Conservation (phyloP, 2,113 vertebrate genomes). For the Muscicapa adusta region DNA sequence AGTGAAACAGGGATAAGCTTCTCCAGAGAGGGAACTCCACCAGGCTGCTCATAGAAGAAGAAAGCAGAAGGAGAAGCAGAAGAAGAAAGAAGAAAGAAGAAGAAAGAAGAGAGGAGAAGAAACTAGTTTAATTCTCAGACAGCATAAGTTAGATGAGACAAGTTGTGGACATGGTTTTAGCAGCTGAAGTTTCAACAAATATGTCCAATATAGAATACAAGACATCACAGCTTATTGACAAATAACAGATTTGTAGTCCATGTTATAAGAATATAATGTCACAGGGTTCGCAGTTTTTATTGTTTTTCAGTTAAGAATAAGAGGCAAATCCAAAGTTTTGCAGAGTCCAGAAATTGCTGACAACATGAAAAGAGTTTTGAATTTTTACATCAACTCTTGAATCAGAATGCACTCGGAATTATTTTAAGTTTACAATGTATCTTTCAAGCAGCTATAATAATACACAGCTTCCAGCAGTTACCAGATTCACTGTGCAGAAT, state of each 20-base stretch:
- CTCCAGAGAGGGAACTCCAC: background rate
- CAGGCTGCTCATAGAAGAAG: background rate
- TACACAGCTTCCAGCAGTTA: background rate
- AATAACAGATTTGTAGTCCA: background rate
- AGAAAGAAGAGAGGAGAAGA: background rate
- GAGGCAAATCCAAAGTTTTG: background rate
- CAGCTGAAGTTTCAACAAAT: background rate
- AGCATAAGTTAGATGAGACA: background rate
- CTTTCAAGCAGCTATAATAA: background rate
- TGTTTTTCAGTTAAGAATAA: background rate
- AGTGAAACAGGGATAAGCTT: background rate
- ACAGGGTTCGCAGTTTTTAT: background rate
- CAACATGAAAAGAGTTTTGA: background rate
- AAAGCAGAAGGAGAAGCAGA: background rate
- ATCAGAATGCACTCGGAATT: background rate
- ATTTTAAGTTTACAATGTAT: background rate
- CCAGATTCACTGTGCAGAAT: background rate
- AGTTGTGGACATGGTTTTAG: background rate
- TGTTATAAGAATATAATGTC: background rate
- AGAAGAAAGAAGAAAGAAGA: too few species aligned
- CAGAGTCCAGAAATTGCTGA: background rate
- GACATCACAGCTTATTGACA: background rate
- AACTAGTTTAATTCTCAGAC: background rate
- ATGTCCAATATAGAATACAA: fast-evolving
- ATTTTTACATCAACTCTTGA: background rate